These are phyloP conservation scores for Stictonetta naevosa DNA, from an alignment of 2,113 vertebrate species.

Conservation along the genomic window DNA sequence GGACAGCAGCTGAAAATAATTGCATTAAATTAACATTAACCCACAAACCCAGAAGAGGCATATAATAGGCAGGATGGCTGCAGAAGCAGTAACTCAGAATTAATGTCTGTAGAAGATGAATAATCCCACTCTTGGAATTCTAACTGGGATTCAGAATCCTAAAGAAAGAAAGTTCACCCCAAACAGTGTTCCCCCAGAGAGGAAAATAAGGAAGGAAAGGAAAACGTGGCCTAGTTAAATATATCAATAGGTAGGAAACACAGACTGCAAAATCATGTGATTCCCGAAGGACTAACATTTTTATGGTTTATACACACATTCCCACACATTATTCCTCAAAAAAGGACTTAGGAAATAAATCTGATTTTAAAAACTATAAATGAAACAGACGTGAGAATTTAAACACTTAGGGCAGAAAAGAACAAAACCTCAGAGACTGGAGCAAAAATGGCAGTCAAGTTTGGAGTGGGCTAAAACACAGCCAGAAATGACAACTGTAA, in stretches of 20 bases:
- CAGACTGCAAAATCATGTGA: neutral
- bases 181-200: neutral
- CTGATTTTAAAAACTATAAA: constrained; percentile 26
- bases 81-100: neutral
- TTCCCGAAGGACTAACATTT: neutral
- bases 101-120: neutral
- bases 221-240: constrained; percentile 22
- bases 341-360: constrained; percentile 35
- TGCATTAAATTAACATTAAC: constrained; percentile 53
- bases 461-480: neutral
- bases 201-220: neutral
- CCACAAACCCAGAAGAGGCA: constrained; percentile 41
- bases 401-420: neutral
- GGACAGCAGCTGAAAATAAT: constrained; percentile 49
- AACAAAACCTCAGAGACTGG: neutral
- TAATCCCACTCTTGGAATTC: neutral
- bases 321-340: constrained; percentile 26
- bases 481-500: neutral
- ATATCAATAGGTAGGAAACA: constrained; percentile 39
- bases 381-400: constrained; percentile 36
- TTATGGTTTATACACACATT: constrained; percentile 24
- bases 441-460: neutral
- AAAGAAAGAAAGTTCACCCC: constrained; percentile 24
- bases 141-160: constrained; percentile 22
- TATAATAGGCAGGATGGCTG: constrained; percentile 8